Evolutionary conservation across 2,113 vertebrate genomes (phyloP), one percentile per base, ranked within the genome.

Genomic region (Pogonocichla stellata): DNA sequence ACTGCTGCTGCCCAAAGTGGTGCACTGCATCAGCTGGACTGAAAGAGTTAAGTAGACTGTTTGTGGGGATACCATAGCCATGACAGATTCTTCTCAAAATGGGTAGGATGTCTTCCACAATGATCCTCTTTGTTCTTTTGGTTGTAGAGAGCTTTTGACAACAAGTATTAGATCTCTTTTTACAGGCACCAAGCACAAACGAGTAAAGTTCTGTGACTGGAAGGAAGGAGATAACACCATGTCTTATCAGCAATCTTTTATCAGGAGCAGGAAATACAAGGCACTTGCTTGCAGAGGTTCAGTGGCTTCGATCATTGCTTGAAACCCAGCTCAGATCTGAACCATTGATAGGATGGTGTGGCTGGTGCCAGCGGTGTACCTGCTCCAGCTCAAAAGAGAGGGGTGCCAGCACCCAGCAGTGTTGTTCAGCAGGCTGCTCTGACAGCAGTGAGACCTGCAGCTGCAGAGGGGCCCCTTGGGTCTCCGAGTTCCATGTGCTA

Each of bases 401-500:
- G 4, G 54, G 14, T 5, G 7, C 34, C 64, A 71, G 24, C 12
- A 10, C 65, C n/a, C 61, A 54, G 40, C 48, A 74, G 26, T 14
- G 14, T 61, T 50, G 3, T 67, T 33, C 65, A 57, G 36, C 40
- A 58, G 47, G 56, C 38, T 87, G 38, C 45, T 93, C 57, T 75
- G 69, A 56, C 31, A 75, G 14, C n/a, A 26, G 17, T 20, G n/a
- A 87, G 69, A 61, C 60, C 12, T 74, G 69, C 36, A 81, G 69
- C 77, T 91, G 42, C 48, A 78, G 54, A 62, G 10, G 31, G 6
- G 8, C 1, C 43, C 26, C 56, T 26, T 31, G 77, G n/a, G 53
- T 60, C 79, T 90, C 54, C 0, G 0, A 57, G 31, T 78, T 10
- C 0, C 2, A 2, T 48, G 51, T 19, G 19, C 28, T 86, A 0